These are phyloP conservation scores for Margaritifera margaritifera DNA, from an alignment of 2,888 invertebrate species.

Conservation along the genomic window DNA sequence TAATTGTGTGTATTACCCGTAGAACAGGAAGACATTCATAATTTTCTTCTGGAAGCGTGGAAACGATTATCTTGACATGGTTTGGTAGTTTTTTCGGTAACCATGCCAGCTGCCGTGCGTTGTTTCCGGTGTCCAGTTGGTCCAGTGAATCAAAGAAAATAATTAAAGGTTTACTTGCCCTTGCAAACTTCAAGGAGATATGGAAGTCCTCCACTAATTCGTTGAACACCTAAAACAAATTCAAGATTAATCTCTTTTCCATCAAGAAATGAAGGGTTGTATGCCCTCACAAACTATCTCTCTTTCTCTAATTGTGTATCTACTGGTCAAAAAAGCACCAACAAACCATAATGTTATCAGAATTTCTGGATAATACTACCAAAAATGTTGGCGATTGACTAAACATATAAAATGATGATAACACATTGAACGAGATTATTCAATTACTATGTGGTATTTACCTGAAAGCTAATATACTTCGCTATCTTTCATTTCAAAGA, in stretches of 20 bases:
- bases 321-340: no score
- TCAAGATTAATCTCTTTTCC: not conserved
- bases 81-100: constrained; percentile 50
- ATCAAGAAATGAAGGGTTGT: no score
- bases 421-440: no score
- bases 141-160: constrained; percentile 61
- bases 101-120: constrained; percentile 59
- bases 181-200: constrained; percentile 28
- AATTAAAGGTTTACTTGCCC: constrained; percentile 36
- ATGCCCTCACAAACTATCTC: no score
- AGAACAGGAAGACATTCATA: constrained; percentile 55
- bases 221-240: constrained; percentile 43
- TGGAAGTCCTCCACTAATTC: constrained; percentile 44
- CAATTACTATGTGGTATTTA: no score
- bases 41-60: constrained; percentile 55
- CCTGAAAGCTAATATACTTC: no score
- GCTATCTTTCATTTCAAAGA: no score
- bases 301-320: no score
- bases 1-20: constrained; percentile 49
- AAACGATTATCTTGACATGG: constrained; percentile 58
- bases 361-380: no score
- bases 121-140: constrained; percentile 53
- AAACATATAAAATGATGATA: no score
- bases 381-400: no score
- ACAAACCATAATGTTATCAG: no score